Base-by-base conservation (phyloP, 2,797 vertebrate species). In the Gila robusta region DNA sequence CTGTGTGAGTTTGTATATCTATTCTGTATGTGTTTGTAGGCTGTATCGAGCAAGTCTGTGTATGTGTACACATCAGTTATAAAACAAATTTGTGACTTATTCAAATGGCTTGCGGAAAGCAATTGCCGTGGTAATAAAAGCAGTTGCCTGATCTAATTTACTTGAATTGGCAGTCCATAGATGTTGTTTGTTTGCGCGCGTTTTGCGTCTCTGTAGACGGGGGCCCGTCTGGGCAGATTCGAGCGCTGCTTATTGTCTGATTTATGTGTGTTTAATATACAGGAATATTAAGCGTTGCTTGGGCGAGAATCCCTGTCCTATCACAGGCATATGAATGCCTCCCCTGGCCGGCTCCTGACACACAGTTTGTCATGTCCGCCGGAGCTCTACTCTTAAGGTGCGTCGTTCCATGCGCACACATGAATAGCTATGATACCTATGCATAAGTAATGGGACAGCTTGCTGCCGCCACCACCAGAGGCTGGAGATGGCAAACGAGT, bases 381-480 rank as follows among this genome's bases (percentile, higher is more conserved):
- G 78, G 89, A 92, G 93, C 93, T 91, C 90, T 92, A 92, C 92
- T 94, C 93, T 67, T 87, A 91, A 93, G 92, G 92, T 84, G 79
- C 91, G 88, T 91, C 90, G 91, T 92, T 92, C 93, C 91, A 92
- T 91, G 93, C 93, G 91, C 94, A 94, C 94, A 95, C 94, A 96
- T 95, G 95, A 96, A 96, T 95, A 95, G 94, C 95, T 95, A 96
- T 96, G 94, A 96, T 95, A 95, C 94, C 95, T 95, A 96, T 95
- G 95, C 95, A 96, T 96, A 96, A 95, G 94, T 95, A 96, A 96
- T 96, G 91, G 93, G 88, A 94, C 92, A 93, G 94, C 87, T 90
- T 89, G 59, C 87, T 72, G 88, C 92, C 91, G 84, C 83, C n/a
- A 88, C 26, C 4, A 39, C 87, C 82, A 89, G 88, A 86, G 88